Evolutionary conservation across 2,113 vertebrate genomes (phyloP), one percentile per base, ranked within the genome.

Genomic region (Amphiprion percula): DNA sequence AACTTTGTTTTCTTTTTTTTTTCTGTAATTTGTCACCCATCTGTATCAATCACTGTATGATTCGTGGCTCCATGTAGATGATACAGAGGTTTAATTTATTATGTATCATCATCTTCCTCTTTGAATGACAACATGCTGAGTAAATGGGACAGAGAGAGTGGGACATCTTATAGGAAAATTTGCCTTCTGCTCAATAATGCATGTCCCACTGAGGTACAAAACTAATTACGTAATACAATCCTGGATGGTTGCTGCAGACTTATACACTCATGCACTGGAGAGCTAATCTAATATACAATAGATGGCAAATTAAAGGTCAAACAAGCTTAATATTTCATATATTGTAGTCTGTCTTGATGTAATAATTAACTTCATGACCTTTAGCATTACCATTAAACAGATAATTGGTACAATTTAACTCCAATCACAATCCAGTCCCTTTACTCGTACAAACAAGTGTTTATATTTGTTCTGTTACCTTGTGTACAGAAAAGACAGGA

Each of bases 161-260:
- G 66, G 71, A 61, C 64, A 76, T 28, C 61, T 52, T 84, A 55
- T 46, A 77, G 58, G 78, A 76, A 73, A 66, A 85, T 74, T 1
- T 84, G 64, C 85, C 80, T 82, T 67, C 53, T 81, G 83, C 78
- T 88, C 83, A 85, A 80, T 77, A 89, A 82, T 84, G 85, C 74
- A 16, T 87, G 60, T 79, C 86, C 81, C 2, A 52, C 77, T 46
- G 71, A 80, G 85, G 52, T 73, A 81, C 66, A 73, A 68, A 83
- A 78, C 81, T 86, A 91, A 92, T 90, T 83, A 88, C 69, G 88
- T 85, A 89, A 85, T 87, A 89, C 77, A 53, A 41, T 71, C 71
- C 61, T 69, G 39, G 58, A 37, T 17, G 50, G 28, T 64, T 50
- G 60, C 78, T 64, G 80, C 54, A 53, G 77, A 85, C 30, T 52